These are phyloP conservation scores for Anoplopoma fimbria DNA, from an alignment of 2,113 vertebrate species.

Conservation along the genomic window DNA sequence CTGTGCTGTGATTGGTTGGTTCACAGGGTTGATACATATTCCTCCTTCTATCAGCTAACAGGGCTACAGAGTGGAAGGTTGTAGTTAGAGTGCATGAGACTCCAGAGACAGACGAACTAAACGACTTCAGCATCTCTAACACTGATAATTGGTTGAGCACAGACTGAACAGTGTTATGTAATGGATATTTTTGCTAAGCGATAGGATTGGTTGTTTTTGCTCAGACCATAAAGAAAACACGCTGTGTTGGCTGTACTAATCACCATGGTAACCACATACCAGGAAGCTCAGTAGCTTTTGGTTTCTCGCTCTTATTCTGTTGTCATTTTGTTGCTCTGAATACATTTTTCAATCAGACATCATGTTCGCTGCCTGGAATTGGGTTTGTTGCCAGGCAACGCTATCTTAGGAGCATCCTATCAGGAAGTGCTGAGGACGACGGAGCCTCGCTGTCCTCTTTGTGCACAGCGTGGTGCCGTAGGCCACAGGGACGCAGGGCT, in stretches of 20 bases:
- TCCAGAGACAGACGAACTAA: slow-evolving; percentile 37
- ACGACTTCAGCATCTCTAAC: slow-evolving; percentile 6
- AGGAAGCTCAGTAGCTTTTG: background rate
- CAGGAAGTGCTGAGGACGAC: slow-evolving; percentile 16
- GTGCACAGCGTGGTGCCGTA: background rate
- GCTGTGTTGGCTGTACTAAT: slow-evolving; percentile 12
- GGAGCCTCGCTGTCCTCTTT: slow-evolving; percentile 13
- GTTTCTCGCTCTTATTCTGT: slow-evolving; percentile 12
- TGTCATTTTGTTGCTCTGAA: slow-evolving; percentile 35
- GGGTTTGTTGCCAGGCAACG: slow-evolving; percentile 68
- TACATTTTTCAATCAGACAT: slow-evolving; percentile 36
- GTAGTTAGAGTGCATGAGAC: slow-evolving; percentile 26
- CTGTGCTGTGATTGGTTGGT: slow-evolving; percentile 8
- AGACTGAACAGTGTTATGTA: slow-evolving; percentile 28
- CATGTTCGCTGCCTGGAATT: slow-evolving; percentile 16
- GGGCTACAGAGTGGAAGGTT: slow-evolving; percentile 27
- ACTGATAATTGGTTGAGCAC: slow-evolving; percentile 30
- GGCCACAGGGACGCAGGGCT: slow-evolving; percentile 27
- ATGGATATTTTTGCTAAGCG: slow-evolving; percentile 20
- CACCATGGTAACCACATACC: slow-evolving; percentile 41
- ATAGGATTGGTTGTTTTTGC: background rate
- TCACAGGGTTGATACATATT: slow-evolving; percentile 28
- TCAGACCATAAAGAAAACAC: background rate
- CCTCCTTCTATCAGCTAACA: slow-evolving; percentile 42
- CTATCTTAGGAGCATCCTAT: slow-evolving; percentile 35